Evolutionary conservation across 2,888 invertebrate species (phyloP).

Genomic region (Sepioteuthis lessoniana): DNA sequence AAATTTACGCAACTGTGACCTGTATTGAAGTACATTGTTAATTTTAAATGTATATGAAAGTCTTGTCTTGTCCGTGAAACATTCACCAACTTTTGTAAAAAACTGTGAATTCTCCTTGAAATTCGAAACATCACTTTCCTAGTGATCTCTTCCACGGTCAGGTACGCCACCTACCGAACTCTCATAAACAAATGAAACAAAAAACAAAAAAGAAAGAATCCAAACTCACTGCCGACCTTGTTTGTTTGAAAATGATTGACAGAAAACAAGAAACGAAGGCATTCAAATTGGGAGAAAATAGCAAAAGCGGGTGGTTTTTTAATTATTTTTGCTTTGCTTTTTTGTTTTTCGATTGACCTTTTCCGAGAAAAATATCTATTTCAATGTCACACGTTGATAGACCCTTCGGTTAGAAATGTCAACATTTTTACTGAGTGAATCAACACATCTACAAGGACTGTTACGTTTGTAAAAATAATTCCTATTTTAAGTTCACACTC

Average conservation of each 20-base stretch:
- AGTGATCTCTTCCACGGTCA: too few relatives aligned
- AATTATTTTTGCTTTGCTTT: too few relatives aligned
- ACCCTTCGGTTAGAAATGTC: background rate
- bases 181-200: too few relatives aligned
- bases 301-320: too few relatives aligned
- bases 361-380: background rate
- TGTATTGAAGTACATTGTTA: too few relatives aligned
- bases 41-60: too few relatives aligned
- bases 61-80: too few relatives aligned
- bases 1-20: too few relatives aligned
- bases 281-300: background rate
- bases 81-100: background rate
- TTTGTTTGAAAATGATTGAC: background rate
- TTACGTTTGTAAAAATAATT: too few relatives aligned
- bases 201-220: too few relatives aligned
- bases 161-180: too few relatives aligned
- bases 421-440: background rate
- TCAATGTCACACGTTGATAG: background rate
- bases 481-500: too few relatives aligned
- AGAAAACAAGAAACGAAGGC: background rate
- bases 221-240: background rate
- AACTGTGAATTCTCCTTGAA: background rate
- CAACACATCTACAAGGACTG: background rate
- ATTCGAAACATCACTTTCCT: background rate
- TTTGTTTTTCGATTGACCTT: background rate